Evolutionary conservation across 2,888 invertebrate species (phyloP).

Genomic region (Yponomeuta evonymella): DNA sequence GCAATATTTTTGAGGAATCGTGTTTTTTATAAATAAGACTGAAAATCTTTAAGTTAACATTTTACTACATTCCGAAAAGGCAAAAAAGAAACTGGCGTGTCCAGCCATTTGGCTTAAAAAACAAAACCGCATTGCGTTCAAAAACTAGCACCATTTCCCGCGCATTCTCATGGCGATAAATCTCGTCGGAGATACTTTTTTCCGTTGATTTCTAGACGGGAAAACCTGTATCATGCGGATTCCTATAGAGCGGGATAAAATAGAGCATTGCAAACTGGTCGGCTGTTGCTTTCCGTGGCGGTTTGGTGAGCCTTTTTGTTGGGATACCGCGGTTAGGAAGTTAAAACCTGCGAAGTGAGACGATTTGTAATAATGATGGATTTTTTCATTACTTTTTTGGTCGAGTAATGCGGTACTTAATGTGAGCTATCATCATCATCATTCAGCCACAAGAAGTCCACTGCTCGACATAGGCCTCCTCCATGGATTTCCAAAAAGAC

Average conservation of each 20-base stretch:
- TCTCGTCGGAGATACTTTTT: slow-evolving; percentile 14
- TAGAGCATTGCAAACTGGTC: slow-evolving; percentile 7
- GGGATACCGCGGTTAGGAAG: neutral
- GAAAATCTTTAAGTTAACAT: too few relatives aligned
- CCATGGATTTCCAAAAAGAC: too few relatives aligned
- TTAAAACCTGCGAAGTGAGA: neutral
- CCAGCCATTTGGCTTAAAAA: neutral
- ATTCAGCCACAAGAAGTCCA: too few relatives aligned
- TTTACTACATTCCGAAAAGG: too few relatives aligned
- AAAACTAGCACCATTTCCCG: neutral
- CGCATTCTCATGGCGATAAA: slow-evolving; percentile 12
- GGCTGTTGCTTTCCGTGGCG: neutral
- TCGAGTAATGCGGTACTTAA: too few relatives aligned
- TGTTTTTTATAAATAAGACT: too few relatives aligned
- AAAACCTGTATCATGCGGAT: slow-evolving; percentile 1
- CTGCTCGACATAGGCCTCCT: too few relatives aligned
- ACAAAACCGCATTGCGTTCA: neutral
- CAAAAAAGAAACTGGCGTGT: neutral
- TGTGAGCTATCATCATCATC: too few relatives aligned
- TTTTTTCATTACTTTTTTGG: too few relatives aligned
- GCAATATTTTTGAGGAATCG: too few relatives aligned
- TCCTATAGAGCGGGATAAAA: slow-evolving; percentile 7
- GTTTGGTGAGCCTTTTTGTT: neutral
- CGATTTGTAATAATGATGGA: neutral
- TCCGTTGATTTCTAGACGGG: slow-evolving; percentile 15